A percentile compares a stretch with the other conserved stretches of the same genome.
phyloP scores from a whole-genome alignment of 2,888 invertebrate species.

The Miltochrista miniata region DNA sequence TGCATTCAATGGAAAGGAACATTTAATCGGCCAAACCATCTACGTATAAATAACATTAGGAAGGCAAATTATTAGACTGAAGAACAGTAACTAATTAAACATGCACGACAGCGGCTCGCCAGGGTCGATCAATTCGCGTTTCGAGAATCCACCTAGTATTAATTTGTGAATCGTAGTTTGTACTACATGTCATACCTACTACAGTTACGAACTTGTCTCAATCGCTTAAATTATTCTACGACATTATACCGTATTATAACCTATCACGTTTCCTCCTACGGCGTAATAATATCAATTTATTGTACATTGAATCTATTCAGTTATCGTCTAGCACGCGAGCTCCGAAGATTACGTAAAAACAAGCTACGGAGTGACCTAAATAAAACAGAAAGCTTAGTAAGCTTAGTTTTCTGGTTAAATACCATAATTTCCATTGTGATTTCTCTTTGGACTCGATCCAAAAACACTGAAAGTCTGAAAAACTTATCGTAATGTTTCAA shows the following conservation, averaged over 20 bases:
- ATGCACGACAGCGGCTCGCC: constrained; percentile 5
- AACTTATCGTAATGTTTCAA: constrained; percentile 28
- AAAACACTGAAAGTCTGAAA: constrained; percentile 46
- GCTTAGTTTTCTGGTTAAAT: constrained; percentile 18
- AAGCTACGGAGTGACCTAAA: constrained; percentile 26
- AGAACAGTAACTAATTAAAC: constrained; percentile 1
- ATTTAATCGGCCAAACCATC: too few relatives aligned
- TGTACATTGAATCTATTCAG: not conserved
- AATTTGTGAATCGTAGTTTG: constrained; percentile 3
- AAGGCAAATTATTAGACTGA: not conserved
- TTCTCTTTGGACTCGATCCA: constrained; percentile 46
- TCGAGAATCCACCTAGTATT: constrained; percentile 5
- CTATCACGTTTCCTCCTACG: constrained; percentile 1
- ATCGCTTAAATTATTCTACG: constrained; percentile 5
- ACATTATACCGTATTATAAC: not conserved
- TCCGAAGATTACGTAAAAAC: constrained; percentile 10
- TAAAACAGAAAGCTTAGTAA: constrained; percentile 20
- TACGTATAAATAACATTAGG: not conserved
- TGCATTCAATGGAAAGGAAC: too few relatives aligned
- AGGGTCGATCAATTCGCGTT: constrained; percentile 8
- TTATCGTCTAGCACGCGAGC: not conserved
- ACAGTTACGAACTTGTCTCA: constrained; percentile 4
- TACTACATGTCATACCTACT: too few relatives aligned
- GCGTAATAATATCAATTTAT: constrained; percentile 2
- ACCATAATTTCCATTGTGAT: constrained; percentile 28